Base-by-base conservation (phyloP, 2,888 invertebrate genomes). In the Uloborus plumipes region DNA sequence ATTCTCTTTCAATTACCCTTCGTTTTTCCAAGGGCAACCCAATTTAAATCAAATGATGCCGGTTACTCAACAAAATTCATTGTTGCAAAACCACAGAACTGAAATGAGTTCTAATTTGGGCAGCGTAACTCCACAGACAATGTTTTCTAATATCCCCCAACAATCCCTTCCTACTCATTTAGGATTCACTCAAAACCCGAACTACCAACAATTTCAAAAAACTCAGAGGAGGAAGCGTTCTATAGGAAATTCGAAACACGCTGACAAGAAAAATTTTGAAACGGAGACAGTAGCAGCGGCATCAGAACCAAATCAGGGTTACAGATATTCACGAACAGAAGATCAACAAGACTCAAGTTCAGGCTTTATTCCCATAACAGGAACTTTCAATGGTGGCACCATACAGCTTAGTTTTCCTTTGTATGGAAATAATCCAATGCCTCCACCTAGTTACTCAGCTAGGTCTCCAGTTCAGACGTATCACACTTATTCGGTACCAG, bases 321-420 rank as follows among this genome's bases (percentile, higher is more conserved):
- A 71, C 14, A 55, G 53, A 39, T 71, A 76, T 20, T 61, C 76
- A 9, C 26, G 50, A 59, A 7, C 31, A n/a, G 26, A 31, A 11
- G 82, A 83, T 22, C 72, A 69, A 39, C 66, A 77, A 31, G 77
- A 77, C 7, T 58, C 83, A n/a, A 65, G 77, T 15, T 77, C 83
- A 22, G 83, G 77, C 26, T 83, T 83, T 15, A 71, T 83, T 20
- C 83, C 83, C 3, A 67, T 83, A 13, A 50, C 83, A 22, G 83
- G 83, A n/a, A 58, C 18, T 6, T 83, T 67, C 22, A 77, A 83
- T 31, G 83, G 83, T 31, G 83, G 83, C 2, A 22, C 83, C 13
- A 49, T 83, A 26, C 83, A 83, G 31, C 49, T 83, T 9, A 71
- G 47, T 20, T 69, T 77, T 31, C 83, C 83, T 2, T 69, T 69